Conservation (phyloP, 2,888 invertebrate species). For the Mesorhabditis spiculigera region DNA sequence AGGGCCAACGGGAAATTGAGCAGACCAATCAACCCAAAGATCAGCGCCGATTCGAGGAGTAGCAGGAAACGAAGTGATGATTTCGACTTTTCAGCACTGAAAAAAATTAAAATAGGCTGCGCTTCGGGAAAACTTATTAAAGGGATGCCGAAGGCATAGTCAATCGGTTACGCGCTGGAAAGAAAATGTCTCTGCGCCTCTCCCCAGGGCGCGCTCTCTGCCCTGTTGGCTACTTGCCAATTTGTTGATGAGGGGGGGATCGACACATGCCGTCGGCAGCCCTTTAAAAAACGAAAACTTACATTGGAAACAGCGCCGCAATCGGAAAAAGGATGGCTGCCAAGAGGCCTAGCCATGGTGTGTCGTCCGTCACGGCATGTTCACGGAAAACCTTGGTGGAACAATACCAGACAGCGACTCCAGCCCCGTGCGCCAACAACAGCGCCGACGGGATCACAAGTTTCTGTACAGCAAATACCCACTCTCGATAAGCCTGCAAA, state of each 20-base stretch:
- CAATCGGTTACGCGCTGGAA: no score
- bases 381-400: constrained; percentile 11
- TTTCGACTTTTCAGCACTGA: background rate
- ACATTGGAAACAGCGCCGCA: constrained; percentile 8
- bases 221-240: no score
- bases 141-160: no score
- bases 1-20: constrained; percentile 41
- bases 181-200: no score
- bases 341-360: background rate
- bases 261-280: no score
- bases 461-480: constrained; percentile 14
- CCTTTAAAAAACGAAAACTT: background rate
- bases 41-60: constrained; percentile 28
- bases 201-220: no score
- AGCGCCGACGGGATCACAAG: constrained; percentile 18
- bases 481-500: constrained; percentile 29
- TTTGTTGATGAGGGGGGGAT: no score
- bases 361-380: constrained; percentile 11
- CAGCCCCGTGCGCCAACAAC: constrained; percentile 14
- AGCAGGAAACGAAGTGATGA: constrained; percentile 23
- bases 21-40: constrained; percentile 32
- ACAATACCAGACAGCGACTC: constrained; percentile 11
- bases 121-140: background rate
- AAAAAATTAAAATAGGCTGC: no score
- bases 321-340: constrained; percentile 7